Base-by-base conservation (phyloP, 2,888 invertebrate genomes). In the Caenorhabditis sp. region DNA sequence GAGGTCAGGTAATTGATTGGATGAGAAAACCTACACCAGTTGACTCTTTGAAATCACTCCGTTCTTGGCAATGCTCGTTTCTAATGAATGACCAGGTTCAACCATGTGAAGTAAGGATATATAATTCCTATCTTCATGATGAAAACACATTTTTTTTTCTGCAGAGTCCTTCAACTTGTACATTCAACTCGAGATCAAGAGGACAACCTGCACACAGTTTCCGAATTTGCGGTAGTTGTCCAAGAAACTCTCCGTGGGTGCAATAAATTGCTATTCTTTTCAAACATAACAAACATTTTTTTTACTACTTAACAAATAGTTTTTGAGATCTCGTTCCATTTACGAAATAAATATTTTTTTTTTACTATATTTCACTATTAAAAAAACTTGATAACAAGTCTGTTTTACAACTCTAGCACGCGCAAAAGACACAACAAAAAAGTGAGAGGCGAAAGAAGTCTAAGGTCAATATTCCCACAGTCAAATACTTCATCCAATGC, bases 151-250 rank as follows among this genome's bases (percentile, higher is more conserved):
- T 26, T 25, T 56, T 1, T 21, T 56, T 56, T 1, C 26, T 56
- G 17, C 72, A 84, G 82, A 78, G 70, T 21, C 86, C 86, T 8
- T 84, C 86, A 21, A 74, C 78, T 12, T 86, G 86, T 69, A 76
- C 82, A 25, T 86, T 78, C 63, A 57, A 73, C 17, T 68, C 70
- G 17, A 68, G 80, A 38, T 57, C 71, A 10, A 67, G 69, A n/a
- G 62, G 69, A 1, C 72, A 67, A 7, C 63, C 63, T n/a, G 80
- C 84, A 21, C 85, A 84, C 49, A 84, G 83, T 8, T 87, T 87
- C 77, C 66, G 83, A 26, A 85, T 87, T 53, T 87, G 87, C 63
- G 83, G 83, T n/a, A 70, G 71, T 21, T 87, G 87, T 64, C 87
- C 87, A 10, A 62, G 50, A 7, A 68, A 69, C 20, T 87, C 86